Base-by-base conservation (phyloP, 2,113 vertebrate genomes). In the Xyrauchen texanus region DNA sequence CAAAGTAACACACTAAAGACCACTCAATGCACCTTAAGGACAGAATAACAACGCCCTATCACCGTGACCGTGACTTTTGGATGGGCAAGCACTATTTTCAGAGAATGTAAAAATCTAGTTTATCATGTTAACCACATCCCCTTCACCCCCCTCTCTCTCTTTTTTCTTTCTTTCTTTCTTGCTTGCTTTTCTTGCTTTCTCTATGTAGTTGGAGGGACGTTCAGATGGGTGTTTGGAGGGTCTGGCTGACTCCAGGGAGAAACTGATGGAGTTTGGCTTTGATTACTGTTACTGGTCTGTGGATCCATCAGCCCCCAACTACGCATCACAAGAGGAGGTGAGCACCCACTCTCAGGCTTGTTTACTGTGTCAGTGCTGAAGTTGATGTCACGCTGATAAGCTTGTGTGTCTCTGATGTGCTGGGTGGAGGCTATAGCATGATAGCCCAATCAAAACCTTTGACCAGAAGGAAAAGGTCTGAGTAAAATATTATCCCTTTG, bases 261-360 rank as follows among this genome's bases (percentile, higher is more conserved):
- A 94, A 88, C 80, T 94, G 63, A 85, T 94, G 78, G 95, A 96
- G 77, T 99, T 97, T 82, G 93, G 93, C 70, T 99, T 99, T 90
- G 98, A 99, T 90, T 98, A 97, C 84, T 98, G 96, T 91, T 99
- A 97, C 89, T 99, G 96, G 96, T 99, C 98, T 7, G 94, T 95
- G 83, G 93, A 97, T 89, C 91, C 95, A 0, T 93, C 94, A 70
- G 95, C 95, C 81, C 90, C 95, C 8, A 94, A 94, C 68, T 95
- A 95, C 87, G 95, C 97, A 0, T 96, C 97, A 81, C 98, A 99
- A 89, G 97, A 99, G 89, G 92, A 94, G 95, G 97, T 99, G 91
- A 91, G 93, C n/a, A 21, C 44, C 53, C 73, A 73, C n/a, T 79
- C 16, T 64, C 3, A 78, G 1, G 9, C 58, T 10, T 57, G 55